A percentile compares a stretch with the other conserved stretches of the same genome.
Conservation (phyloP, 2,888 invertebrate genomes). For the Cremastinae sp. region DNA sequence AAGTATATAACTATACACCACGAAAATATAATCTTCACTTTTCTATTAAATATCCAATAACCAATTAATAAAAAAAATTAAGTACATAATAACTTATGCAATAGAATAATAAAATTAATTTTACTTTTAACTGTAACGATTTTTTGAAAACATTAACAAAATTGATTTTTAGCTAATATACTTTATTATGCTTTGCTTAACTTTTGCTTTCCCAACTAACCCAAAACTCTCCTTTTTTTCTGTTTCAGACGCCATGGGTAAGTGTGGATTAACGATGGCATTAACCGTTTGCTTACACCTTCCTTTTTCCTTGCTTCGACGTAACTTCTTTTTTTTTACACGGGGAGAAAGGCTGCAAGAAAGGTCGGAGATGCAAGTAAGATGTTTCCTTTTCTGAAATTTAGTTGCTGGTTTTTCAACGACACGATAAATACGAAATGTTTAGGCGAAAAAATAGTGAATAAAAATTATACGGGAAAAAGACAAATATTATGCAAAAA, state of each 20-base stretch:
- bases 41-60: too few relatives aligned
- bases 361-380: slow-evolving; percentile 14
- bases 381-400: background rate
- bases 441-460: background rate
- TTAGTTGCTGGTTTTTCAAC: too few relatives aligned
- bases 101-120: too few relatives aligned
- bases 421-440: background rate
- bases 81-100: too few relatives aligned
- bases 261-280: slow-evolving; percentile 82
- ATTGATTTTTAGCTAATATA: slow-evolving; percentile 23
- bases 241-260: slow-evolving; percentile 92
- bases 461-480: background rate
- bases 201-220: slow-evolving; percentile 57
- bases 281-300: slow-evolving; percentile 55
- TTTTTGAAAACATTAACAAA: background rate
- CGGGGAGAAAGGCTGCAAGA: slow-evolving; percentile 1
- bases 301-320: slow-evolving; percentile 15
- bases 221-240: slow-evolving; percentile 79
- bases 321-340: slow-evolving; percentile 27
- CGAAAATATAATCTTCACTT: too few relatives aligned
- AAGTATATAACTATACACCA: too few relatives aligned
- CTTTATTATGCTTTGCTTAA: background rate
- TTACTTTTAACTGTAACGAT: background rate
- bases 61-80: too few relatives aligned
- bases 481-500: background rate